phyloP scores from a whole-genome alignment of 1,140 invertebrate genomes.

The Ephestia elutella region DNA sequence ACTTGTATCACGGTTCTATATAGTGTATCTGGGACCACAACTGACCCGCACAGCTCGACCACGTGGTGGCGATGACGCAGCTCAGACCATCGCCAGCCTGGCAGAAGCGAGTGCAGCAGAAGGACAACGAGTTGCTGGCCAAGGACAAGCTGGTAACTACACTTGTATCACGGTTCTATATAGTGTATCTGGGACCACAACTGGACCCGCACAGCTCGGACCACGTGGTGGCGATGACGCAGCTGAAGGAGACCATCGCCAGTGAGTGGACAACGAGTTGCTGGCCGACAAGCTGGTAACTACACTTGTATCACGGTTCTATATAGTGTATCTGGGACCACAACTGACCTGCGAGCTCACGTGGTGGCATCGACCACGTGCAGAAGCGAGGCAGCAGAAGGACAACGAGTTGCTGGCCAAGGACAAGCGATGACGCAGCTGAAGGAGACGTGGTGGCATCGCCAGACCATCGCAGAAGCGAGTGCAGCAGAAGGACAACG shows the following conservation, averaged over 20 bases:
- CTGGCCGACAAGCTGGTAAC: slow-evolving; percentile 90
- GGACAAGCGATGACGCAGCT: too few relatives aligned
- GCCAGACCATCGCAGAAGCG: slow-evolving; percentile 94
- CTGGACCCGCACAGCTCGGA: slow-evolving; percentile 92
- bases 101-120: slow-evolving; percentile 90
- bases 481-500: slow-evolving; percentile 87
- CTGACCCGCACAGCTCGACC: slow-evolving; percentile 90
- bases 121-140: slow-evolving; percentile 89
- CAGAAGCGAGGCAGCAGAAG: slow-evolving; percentile 89
- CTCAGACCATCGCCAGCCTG: slow-evolving; percentile 93
- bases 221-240: slow-evolving; percentile 94
- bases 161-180: too few relatives aligned
- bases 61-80: slow-evolving; percentile 95
- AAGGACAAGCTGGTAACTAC: slow-evolving; percentile 94
- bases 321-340: slow-evolving; percentile 31
- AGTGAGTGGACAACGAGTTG: slow-evolving; percentile 90
- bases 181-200: slow-evolving; percentile 52
- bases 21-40: slow-evolving; percentile 52
- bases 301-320: too few relatives aligned
- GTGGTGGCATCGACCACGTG: slow-evolving; percentile 94
- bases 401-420: slow-evolving; percentile 90
- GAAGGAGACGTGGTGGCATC: slow-evolving; percentile 94
- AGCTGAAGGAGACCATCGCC: slow-evolving; percentile 94
- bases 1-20: too few relatives aligned
- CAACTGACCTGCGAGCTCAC: slow-evolving; percentile 91